Percentiles rank a stretch among this genome's conserved stretches.
Conservation (phyloP, 2,888 invertebrate genomes). For the Scaptomyza caliginosa region DNA sequence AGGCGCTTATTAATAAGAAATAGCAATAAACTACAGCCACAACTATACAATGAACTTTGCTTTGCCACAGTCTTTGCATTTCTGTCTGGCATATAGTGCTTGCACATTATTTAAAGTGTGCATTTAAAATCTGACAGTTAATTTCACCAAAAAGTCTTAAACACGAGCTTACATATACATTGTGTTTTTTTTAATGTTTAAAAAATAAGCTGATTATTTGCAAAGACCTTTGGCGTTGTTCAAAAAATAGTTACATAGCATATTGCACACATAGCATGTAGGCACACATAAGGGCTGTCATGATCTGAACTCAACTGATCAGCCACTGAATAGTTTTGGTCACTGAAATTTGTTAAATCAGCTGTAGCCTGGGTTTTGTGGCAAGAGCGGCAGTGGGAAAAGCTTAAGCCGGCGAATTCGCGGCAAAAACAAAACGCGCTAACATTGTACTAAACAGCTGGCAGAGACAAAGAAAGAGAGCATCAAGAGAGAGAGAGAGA, state of each 20-base stretch:
- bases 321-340: background rate
- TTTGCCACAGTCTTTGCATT: slow-evolving; percentile 8
- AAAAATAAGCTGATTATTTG: too few relatives aligned
- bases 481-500: background rate
- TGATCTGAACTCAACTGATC: background rate
- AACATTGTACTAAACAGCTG: slow-evolving; percentile 53
- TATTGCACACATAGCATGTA: too few relatives aligned
- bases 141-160: background rate
- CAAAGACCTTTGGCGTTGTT: too few relatives aligned
- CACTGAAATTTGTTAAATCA: background rate
- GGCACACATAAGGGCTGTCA: background rate
- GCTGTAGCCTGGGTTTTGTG: background rate
- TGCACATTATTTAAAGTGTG: background rate
- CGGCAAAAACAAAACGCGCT: slow-evolving; percentile 35
- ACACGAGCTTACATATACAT: too few relatives aligned
- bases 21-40: slow-evolving; percentile 62
- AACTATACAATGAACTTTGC: slow-evolving; percentile 13
- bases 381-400: background rate
- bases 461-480: slow-evolving; percentile 2
- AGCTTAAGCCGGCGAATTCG: slow-evolving; percentile 30
- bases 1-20: slow-evolving; percentile 74
- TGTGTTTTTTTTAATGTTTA: too few relatives aligned
- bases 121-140: background rate
- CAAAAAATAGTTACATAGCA: too few relatives aligned
- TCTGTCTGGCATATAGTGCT: slow-evolving; percentile 3